Evolutionary conservation across 53 echinoderm and acorn worm species (phyloP).

Genomic region (Mesocentrotus franciscanus): DNA sequence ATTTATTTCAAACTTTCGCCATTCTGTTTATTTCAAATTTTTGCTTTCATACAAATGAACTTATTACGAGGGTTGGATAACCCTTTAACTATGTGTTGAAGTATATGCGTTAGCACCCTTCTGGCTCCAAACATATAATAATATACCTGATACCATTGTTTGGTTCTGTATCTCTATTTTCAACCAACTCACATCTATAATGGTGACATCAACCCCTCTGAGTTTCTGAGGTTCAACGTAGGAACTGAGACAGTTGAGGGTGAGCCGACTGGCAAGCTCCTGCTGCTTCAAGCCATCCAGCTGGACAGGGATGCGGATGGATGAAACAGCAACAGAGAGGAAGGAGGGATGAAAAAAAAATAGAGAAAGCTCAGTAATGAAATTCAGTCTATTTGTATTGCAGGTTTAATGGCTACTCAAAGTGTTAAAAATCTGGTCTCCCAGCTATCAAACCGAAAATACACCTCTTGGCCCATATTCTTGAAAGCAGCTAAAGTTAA

Average conservation of each 20-base stretch:
- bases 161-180: not conserved
- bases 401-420: too few relatives aligned
- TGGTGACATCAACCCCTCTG: conserved; percentile 86
- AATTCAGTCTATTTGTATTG: not conserved
- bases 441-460: too few relatives aligned
- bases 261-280: conserved; percentile 91
- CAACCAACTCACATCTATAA: conserved; percentile 89
- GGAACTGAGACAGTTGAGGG: conserved; percentile 91
- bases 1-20: too few relatives aligned
- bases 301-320: conserved; percentile 28
- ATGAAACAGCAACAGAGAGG: not conserved
- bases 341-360: not conserved
- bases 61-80: too few relatives aligned
- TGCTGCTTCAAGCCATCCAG: conserved; percentile 87
- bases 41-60: too few relatives aligned
- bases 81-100: too few relatives aligned
- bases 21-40: too few relatives aligned
- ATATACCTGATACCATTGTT: not conserved
- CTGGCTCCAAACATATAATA: too few relatives aligned
- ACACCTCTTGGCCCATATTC: too few relatives aligned
- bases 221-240: conserved; percentile 99
- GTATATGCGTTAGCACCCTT: too few relatives aligned
- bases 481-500: too few relatives aligned
- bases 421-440: too few relatives aligned
- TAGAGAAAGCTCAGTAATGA: not conserved